Conservation (phyloP, 2,113 vertebrate genomes). For the Syngnathoides biaculeatus region DNA sequence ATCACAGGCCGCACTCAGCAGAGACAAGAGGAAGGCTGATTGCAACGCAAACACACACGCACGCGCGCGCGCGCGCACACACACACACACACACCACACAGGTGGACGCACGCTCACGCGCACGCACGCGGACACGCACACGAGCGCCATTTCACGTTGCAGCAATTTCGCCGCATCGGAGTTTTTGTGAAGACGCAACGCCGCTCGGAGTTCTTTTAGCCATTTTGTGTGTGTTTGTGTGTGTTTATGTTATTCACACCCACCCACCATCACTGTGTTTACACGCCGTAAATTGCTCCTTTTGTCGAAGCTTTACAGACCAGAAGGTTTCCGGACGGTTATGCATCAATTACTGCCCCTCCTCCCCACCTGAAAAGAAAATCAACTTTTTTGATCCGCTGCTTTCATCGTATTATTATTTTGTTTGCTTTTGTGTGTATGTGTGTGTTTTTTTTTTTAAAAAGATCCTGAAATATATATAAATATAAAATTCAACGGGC, state of each 20-base stretch:
- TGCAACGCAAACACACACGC: too few species aligned
- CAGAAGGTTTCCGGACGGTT: not conserved
- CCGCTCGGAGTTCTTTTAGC: too few species aligned
- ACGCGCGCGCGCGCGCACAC: slow-evolving; percentile 21
- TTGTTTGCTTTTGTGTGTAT: too few species aligned
- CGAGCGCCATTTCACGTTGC: slow-evolving; percentile 18
- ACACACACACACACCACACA: too few species aligned
- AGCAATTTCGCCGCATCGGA: slow-evolving; percentile 11
- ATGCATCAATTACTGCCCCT: not conserved
- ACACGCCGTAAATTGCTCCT: not conserved
- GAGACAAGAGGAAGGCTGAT: slow-evolving; percentile 74
- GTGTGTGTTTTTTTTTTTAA: too few species aligned
- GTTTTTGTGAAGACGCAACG: slow-evolving; percentile 10
- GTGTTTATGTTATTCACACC: not conserved
- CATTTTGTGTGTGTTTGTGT: not conserved
- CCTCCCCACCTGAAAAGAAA: not conserved
- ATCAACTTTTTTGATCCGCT: too few species aligned
- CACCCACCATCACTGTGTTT: not conserved
- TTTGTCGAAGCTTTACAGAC: not conserved
- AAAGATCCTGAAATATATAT: too few species aligned
- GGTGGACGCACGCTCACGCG: too few species aligned
- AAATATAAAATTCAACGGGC: too few species aligned
- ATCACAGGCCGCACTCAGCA: slow-evolving; percentile 66
- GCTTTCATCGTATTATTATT: too few species aligned
- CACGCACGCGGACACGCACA: too few species aligned